Percentiles rank a stretch among this genome's conserved stretches.
Evolutionary conservation across 2,888 invertebrate genomes (phyloP).

Genomic region (Limenitis camilla): DNA sequence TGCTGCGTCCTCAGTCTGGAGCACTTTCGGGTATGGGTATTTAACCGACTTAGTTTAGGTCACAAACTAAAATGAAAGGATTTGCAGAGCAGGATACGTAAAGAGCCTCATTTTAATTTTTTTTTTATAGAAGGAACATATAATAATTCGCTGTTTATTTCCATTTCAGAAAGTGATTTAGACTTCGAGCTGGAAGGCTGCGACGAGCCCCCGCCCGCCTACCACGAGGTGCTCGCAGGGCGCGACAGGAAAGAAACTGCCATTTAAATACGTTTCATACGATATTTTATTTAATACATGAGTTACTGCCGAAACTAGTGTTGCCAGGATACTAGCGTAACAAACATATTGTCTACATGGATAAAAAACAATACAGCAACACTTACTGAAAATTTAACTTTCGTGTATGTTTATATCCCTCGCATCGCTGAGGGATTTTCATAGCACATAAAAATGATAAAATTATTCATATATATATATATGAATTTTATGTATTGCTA

Average conservation of each 20-base stretch:
- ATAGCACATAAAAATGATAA: too few relatives aligned
- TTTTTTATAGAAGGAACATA: too few relatives aligned
- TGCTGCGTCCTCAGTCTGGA: slow-evolving; percentile 55
- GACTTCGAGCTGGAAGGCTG: slow-evolving; percentile 50
- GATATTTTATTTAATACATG: neutral
- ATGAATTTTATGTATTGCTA: too few relatives aligned
- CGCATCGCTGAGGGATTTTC: too few relatives aligned
- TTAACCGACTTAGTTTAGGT: neutral
- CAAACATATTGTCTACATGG: neutral
- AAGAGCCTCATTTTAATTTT: too few relatives aligned
- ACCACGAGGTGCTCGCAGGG: slow-evolving; percentile 39
- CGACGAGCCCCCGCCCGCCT: slow-evolving; percentile 47
- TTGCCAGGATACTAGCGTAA: neutral
- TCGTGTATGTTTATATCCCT: too few relatives aligned
- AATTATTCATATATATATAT: too few relatives aligned
- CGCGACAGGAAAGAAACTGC: slow-evolving; percentile 52
- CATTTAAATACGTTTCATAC: slow-evolving; percentile 32
- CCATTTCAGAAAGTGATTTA: slow-evolving; percentile 54
- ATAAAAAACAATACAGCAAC: too few relatives aligned
- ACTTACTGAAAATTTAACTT: too few relatives aligned
- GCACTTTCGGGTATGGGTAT: slow-evolving; percentile 58
- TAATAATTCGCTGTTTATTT: neutral
- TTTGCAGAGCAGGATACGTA: too few relatives aligned
- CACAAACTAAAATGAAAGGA: too few relatives aligned
- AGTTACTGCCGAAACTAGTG: neutral